Percentiles rank a stretch among this genome's conserved stretches.
Evolutionary conservation across 1,140 invertebrate species (phyloP).

Genomic region (Eumaeus atala): DNA sequence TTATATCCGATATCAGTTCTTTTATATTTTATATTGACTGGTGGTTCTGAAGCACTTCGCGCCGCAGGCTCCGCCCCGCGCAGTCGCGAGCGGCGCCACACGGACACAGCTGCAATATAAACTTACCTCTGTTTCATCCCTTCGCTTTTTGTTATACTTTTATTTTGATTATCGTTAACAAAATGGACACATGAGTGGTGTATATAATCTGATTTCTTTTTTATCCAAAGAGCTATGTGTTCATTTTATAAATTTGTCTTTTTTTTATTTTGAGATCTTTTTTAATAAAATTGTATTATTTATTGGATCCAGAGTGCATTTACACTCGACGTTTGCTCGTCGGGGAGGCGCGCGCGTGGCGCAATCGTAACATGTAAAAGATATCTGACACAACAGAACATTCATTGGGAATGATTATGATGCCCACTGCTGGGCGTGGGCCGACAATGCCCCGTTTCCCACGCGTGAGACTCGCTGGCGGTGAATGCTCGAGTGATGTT

Average conservation of each 20-base stretch:
- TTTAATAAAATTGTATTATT: slow-evolving; percentile 62
- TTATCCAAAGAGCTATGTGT: slow-evolving; percentile 70
- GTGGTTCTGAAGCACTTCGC: too few relatives aligned
- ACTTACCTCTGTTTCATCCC: slow-evolving; percentile 17
- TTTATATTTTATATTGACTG: too few relatives aligned
- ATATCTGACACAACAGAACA: too few relatives aligned
- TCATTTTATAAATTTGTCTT: slow-evolving; percentile 56
- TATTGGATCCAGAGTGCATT: slow-evolving; percentile 69
- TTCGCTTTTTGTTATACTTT: slow-evolving; percentile 19
- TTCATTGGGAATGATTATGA: too few relatives aligned
- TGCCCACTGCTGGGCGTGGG: too few relatives aligned
- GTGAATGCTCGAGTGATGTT: slow-evolving; percentile 61
- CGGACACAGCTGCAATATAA: slow-evolving; percentile 11
- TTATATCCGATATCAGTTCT: too few relatives aligned
- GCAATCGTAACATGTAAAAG: too few relatives aligned
- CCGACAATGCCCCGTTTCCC: too few relatives aligned
- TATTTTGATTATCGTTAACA: slow-evolving; percentile 25
- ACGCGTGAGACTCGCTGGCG: too few relatives aligned
- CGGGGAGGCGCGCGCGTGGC: neutral
- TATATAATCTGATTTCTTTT: slow-evolving; percentile 51
- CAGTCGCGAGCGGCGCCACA: neutral
- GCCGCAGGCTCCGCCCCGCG: too few relatives aligned
- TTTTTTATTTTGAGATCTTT: slow-evolving; percentile 39
- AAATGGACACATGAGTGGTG: slow-evolving; percentile 30
- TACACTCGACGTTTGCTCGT: slow-evolving; percentile 36